Percentiles rank a stretch among this genome's conserved stretches.
phyloP scores from a whole-genome alignment of 2,888 invertebrate genomes.

The Netelia virgata region DNA sequence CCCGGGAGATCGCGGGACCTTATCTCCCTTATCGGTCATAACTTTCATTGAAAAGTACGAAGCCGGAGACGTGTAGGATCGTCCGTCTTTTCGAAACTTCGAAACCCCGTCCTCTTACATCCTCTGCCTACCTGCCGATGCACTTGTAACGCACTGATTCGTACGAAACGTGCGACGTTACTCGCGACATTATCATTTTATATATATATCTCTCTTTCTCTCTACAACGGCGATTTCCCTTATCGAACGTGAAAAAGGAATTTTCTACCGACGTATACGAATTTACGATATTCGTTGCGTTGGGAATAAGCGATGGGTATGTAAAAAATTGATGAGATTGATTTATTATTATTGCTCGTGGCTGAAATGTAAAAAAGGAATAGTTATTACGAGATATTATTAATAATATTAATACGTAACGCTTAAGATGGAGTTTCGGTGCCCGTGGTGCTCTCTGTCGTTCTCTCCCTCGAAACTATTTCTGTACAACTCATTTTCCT shows the following conservation, averaged over 20 bases:
- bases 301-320: not conserved
- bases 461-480: constrained; percentile 64
- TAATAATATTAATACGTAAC: constrained; percentile 50
- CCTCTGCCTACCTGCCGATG: constrained; percentile 1
- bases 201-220: not conserved
- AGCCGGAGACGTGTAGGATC: constrained; percentile 38
- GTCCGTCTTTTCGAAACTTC: constrained; percentile 58
- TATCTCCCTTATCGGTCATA: constrained; percentile 84
- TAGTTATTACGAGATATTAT: not conserved
- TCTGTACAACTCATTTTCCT: constrained; percentile 71
- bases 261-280: not conserved
- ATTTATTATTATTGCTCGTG: no score
- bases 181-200: not conserved
- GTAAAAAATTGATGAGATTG: not conserved
- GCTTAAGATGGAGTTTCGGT: constrained; percentile 39
- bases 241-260: not conserved
- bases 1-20: constrained; percentile 82
- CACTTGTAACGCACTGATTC: constrained; percentile 31
- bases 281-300: not conserved
- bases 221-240: not conserved
- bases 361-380: not conserved
- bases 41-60: constrained; percentile 79
- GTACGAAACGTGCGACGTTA: not conserved
- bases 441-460: constrained; percentile 41
- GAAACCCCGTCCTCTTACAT: constrained; percentile 1